Conservation (phyloP, 2,113 vertebrate species). For the Psettodes erumei region DNA sequence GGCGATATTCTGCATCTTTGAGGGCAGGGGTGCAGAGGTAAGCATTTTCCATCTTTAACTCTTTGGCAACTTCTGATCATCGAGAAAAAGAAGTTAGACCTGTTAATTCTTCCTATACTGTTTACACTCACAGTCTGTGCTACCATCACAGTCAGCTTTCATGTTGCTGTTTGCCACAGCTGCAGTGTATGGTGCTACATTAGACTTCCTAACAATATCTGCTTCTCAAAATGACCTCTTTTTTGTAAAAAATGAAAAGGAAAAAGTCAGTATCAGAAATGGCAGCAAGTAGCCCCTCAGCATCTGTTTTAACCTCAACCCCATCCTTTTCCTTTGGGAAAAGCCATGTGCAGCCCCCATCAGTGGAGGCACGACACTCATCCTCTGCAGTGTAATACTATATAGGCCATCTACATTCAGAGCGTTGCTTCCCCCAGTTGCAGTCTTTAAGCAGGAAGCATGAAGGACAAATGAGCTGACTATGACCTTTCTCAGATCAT, state of each 20-base stretch:
- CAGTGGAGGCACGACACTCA: slow-evolving; percentile 32
- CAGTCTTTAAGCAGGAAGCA: slow-evolving; percentile 77
- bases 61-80: slow-evolving; percentile 53
- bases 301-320: slow-evolving; percentile 51
- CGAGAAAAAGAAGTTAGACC: slow-evolving; percentile 17
- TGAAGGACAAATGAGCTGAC: slow-evolving; percentile 81
- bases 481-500: slow-evolving; percentile 73
- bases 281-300: slow-evolving; percentile 15
- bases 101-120: background rate
- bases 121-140: background rate
- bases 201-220: background rate
- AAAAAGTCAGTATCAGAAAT: slow-evolving; percentile 9
- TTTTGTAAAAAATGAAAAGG: background rate
- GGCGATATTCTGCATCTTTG: slow-evolving; percentile 98
- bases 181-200: background rate
- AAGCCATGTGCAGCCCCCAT: slow-evolving; percentile 39
- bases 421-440: slow-evolving; percentile 57
- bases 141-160: background rate
- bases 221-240: background rate
- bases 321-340: slow-evolving; percentile 33
- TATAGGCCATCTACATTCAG: slow-evolving; percentile 82
- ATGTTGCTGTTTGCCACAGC: background rate
- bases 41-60: slow-evolving; percentile 73
- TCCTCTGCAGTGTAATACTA: slow-evolving; percentile 79
- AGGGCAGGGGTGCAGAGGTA: slow-evolving; percentile 98